Percentiles rank a stretch among this genome's conserved stretches.
Evolutionary conservation across 1,140 invertebrate genomes (phyloP).

Genomic region (Nymphalis io): DNA sequence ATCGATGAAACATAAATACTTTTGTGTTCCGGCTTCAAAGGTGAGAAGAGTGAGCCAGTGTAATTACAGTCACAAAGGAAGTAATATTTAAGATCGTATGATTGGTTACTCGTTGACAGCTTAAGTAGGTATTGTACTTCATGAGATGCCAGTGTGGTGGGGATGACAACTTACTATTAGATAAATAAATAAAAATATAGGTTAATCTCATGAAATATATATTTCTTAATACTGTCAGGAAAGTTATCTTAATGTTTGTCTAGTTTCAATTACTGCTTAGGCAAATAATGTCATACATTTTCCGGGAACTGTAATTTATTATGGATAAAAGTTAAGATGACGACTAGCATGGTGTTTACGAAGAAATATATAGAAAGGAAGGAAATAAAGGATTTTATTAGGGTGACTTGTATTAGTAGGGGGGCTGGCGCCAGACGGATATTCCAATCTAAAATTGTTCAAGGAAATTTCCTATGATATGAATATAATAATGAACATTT

Average conservation of each 20-base stretch:
- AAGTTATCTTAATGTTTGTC: constrained; percentile 3
- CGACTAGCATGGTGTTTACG: constrained; percentile 33
- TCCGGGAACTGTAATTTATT: constrained; percentile 35
- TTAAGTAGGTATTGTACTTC: too few species aligned
- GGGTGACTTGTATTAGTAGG: constrained; percentile 21
- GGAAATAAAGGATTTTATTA: constrained; percentile 35
- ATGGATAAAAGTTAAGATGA: constrained; percentile 34
- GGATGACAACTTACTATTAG: too few species aligned
- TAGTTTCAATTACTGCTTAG: constrained; percentile 28
- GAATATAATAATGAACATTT: background rate
- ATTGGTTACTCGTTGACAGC: too few species aligned
- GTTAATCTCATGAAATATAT: too few species aligned
- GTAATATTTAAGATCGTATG: too few species aligned
- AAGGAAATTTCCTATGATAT: background rate
- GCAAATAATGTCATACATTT: constrained; percentile 29
- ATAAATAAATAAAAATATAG: too few species aligned
- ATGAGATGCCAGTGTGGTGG: too few species aligned
- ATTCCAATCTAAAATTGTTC: constrained; percentile 14
- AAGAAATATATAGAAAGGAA: constrained; percentile 27
- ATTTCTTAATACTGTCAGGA: background rate
- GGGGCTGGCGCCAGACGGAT: constrained; percentile 31
- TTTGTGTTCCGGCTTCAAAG: too few species aligned
- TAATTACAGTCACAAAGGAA: too few species aligned
- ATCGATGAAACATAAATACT: too few species aligned
- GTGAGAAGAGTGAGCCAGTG: too few species aligned